Evolutionary conservation across 1,140 invertebrate species (phyloP), one percentile per base, ranked within the genome.

Genomic region (Ruditapes philippinarum): DNA sequence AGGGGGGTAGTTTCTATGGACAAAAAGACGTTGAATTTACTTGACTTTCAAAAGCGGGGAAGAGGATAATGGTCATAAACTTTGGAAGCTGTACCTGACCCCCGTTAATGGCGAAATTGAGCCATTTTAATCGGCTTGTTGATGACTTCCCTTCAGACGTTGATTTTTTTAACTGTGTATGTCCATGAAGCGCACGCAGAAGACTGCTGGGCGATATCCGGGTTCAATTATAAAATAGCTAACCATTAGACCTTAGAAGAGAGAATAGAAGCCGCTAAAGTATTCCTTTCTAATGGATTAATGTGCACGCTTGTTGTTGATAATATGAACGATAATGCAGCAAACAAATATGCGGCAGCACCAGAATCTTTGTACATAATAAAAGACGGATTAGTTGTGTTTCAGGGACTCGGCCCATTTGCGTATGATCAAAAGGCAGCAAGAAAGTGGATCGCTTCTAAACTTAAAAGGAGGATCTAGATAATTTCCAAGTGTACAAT

Each of bases 31-130:
- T 49, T 51, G 25, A 90, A 81, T 33, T 45, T 94, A 33, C 76
- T 92, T 49, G 91, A 94, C 76, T 91, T 84, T 84, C 28, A 60
- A 65, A 91, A 89, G 65, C 73, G 51, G 1, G 89, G 80, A 22
- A 85, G 94, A n/a, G n/a, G n/a, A 90, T 93, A 1, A 88, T 94
- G 62, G 89, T 94, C 31, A 82, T 94, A 11, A 91, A 91, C 89
- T 94, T 94, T 73, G 94, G 94, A 0, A 94, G 92, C 83, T 94
- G 93, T 81, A 93, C 90, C 90, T 94, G 93, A 94, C 92, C 92
- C 7, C 87, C 91, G 62, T 93, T 93, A 70, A 91, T 93, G 82
- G 88, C 79, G 51, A 90, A 91, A 42, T 68, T 93, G 65, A 87
- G 83, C 19, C 79, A 82, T 40, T 92, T 93, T 74, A 89, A 89